Evolutionary conservation across 1,140 invertebrate species (phyloP), one percentile per base, ranked within the genome.

Genomic region (Panulirus ornatus): DNA sequence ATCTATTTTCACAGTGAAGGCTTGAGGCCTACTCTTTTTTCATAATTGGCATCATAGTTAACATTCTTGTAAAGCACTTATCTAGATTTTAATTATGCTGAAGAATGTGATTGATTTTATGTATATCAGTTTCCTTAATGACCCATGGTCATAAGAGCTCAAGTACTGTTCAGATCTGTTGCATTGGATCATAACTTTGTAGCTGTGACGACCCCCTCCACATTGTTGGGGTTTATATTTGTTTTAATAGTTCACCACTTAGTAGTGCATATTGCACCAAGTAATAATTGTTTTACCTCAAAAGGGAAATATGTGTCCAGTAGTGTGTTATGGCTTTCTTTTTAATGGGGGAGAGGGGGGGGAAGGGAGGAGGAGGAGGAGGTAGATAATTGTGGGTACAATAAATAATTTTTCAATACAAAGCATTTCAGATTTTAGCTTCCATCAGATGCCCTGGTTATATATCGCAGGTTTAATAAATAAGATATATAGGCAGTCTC

Each of bases 1-100:
- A 84, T 84, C 58, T 84, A 84, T 84, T 84, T 84, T 84, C 81
- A 58, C 81, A 84, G 36, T 27, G 16, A 63, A 66, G 58, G 58
- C 27, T 30, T 30, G 30, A 22, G 8, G 58, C 22, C 58, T 30
- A 66, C 6, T 66, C 27, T 30, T 30, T 5, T 22, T 58, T 58
- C n/a, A 22, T 58, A 66, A 9, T 30, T 40, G 34, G 36, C 40
- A 14, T 73, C 11, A 22, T 73, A 30, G 30, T 36, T 40, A 9
- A 11, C 71, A 66, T 44, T 63, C 66, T 71, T 44, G 36, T 30
- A 34, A 9, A 30, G 54, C 54, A 58, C 54, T 58, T 58, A 58
- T 19, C 30, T 8, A 66, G 11, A 27, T 30, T 30, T 22, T 58
- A 19, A 58, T 66, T 66, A 66, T 66, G 30, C 8, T 30, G 16